Percentiles rank a stretch among this genome's conserved stretches.
Evolutionary conservation across 2,113 vertebrate species (phyloP).

Genomic region (Prinia subflava): DNA sequence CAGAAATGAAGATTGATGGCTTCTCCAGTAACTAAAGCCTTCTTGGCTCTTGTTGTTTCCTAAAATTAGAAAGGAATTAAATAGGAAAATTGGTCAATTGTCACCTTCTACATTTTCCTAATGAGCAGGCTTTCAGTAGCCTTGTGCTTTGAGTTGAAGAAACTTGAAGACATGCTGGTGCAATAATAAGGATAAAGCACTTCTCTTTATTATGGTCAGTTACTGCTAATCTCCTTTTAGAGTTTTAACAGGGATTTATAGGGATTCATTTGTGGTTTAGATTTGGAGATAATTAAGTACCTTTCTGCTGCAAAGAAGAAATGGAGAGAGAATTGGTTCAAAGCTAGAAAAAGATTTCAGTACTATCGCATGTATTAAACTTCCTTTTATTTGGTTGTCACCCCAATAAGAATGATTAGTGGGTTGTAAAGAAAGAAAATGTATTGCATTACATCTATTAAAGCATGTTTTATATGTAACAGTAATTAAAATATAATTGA

Average conservation of each 20-base stretch:
- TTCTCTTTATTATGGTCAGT: constrained; percentile 43
- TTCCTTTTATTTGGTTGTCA: constrained; percentile 60
- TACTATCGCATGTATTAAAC: not conserved
- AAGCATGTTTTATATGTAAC: constrained; percentile 68
- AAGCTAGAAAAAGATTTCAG: constrained; percentile 9
- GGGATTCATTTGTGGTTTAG: constrained; percentile 32
- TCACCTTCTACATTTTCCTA: not conserved
- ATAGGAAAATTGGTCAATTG: not conserved
- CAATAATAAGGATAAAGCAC: not conserved
- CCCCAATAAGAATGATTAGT: constrained; percentile 58
- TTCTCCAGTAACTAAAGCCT: not conserved
- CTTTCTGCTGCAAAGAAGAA: constrained; percentile 12
- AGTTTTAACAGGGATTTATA: constrained; percentile 32
- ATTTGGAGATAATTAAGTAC: constrained; percentile 53
- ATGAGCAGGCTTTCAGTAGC: not conserved
- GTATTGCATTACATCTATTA: constrained; percentile 68
- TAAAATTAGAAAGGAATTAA: not conserved
- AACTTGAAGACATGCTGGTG: not conserved
- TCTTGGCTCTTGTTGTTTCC: not conserved
- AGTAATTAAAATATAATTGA: constrained; percentile 80
- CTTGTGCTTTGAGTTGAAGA: not conserved
- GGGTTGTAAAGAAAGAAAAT: constrained; percentile 55
- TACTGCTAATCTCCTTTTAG: constrained; percentile 28
- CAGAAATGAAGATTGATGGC: not conserved
- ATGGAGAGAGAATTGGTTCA: constrained; percentile 21